Base-by-base conservation (phyloP, 1,140 invertebrate species). In the Heterodera carotae region DNA sequence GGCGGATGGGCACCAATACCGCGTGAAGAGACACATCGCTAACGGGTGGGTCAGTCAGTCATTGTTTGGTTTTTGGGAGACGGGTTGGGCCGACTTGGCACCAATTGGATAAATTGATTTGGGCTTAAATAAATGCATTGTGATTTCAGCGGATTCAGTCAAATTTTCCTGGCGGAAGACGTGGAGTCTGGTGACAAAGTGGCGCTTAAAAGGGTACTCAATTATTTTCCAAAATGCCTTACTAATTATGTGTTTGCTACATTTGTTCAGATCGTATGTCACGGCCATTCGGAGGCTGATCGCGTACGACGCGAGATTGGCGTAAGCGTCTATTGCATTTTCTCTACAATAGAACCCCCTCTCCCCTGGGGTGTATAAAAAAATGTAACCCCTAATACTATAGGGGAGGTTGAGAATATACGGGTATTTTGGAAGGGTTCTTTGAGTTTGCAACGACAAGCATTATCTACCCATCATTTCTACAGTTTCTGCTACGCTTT, bases 141-240 rank as follows among this genome's bases (percentile, higher is more conserved):
- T 33, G 43, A 15, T 80, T 80, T 43, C 27, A 79, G 78, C 10
- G 78, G 78, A 8, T 79, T 79, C 79, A 79, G 78, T 62, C 78
- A 79, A 80, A 81, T 79, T 7, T 80, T 48, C 43, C 8, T 67
- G 33, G 78, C 79, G 27, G 78, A 79, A 31, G 78, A 79, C 43
- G n/a, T 79, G 33, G 69, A 53, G 27, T 56, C 27, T 22, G 76
- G 59, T n/a, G 76, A 81, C 25, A 71, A 80, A 53, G 80, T 81
- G 15, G 78, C 78, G 0, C 34, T 79, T 25, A 79, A 79, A 77
- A 76, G n/a, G 69, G 62, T 66, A n/a, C n/a, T n/a, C n/a, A 22
- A 66, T 12, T 5, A 22, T 56, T 22, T 18, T 1, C 31, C 33
- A 27, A 27, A 66, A 66, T 25, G 33, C 8, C 6, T 12, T 60